Conservation (phyloP, 2,113 vertebrate species). For the Candoia aspera region DNA sequence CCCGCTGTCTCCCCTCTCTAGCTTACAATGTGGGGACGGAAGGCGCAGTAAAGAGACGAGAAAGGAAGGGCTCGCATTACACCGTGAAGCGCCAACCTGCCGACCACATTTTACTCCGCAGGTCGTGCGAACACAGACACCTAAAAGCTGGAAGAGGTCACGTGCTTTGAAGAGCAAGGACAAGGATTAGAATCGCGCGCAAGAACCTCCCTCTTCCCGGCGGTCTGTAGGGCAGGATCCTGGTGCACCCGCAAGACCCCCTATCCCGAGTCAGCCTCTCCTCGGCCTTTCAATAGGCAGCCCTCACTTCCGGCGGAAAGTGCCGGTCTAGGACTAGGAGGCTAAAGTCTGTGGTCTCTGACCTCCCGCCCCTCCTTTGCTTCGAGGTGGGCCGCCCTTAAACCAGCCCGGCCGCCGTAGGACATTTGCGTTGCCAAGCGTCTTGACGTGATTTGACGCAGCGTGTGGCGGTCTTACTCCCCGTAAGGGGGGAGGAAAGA, state of each 20-base stretch:
- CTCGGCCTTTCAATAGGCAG: neutral
- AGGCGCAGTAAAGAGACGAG: neutral
- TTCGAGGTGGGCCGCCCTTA: neutral
- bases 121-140: neutral
- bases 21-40: neutral
- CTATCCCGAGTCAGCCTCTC: neutral
- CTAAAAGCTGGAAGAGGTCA: neutral
- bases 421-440: slow-evolving; percentile 17
- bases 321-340: neutral
- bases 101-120: neutral
- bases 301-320: neutral
- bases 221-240: neutral
- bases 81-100: neutral
- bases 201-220: neutral
- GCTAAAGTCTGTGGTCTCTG: neutral
- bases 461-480: neutral
- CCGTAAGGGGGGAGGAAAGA: neutral
- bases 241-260: no score
- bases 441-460: neutral
- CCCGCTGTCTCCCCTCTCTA: neutral
- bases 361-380: neutral
- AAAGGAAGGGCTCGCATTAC: neutral
- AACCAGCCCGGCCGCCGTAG: slow-evolving; percentile 58
- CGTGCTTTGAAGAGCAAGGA: neutral
- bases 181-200: no score